A percentile compares a stretch with the other conserved stretches of the same genome.
These are phyloP conservation scores for Vesta saturnalis DNA, from an alignment of 2,888 invertebrate species.

Conservation along the genomic window DNA sequence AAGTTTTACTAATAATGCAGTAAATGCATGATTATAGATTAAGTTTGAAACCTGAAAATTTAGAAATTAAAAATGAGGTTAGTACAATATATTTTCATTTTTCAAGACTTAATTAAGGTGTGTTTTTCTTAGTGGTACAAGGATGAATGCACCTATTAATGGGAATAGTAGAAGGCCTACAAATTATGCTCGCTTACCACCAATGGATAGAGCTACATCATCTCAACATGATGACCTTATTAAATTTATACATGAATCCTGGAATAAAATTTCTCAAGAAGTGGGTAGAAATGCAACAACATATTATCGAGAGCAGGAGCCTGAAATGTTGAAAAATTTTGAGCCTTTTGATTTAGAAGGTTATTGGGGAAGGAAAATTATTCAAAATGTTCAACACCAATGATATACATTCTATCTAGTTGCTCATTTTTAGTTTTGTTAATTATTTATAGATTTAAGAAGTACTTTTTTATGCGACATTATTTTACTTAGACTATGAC, in stretches of 20 bases:
- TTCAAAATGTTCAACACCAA: slow-evolving; percentile 72
- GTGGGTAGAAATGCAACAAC: slow-evolving; percentile 60
- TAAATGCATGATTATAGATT: not conserved
- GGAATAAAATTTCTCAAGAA: slow-evolving; percentile 70
- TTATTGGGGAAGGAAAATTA: slow-evolving; percentile 77
- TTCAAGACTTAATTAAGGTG: not conserved
- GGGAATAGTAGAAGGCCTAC: slow-evolving; percentile 54
- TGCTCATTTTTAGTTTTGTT: slow-evolving; percentile 2
- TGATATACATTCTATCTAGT: slow-evolving; percentile 59
- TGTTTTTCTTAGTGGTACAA: slow-evolving; percentile 53
- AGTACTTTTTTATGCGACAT: not conserved
- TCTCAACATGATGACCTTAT: slow-evolving; percentile 81
- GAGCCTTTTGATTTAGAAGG: slow-evolving; percentile 82
- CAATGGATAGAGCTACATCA: slow-evolving; percentile 45
- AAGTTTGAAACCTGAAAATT: not conserved
- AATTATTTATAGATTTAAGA: slow-evolving; percentile 3
- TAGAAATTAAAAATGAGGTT: not conserved
- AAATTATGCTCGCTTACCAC: slow-evolving; percentile 51
- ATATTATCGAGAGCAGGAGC: slow-evolving; percentile 72
- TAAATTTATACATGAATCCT: slow-evolving; percentile 81
- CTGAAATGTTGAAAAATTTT: slow-evolving; percentile 72
- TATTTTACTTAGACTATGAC: no score
- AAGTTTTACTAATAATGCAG: not conserved
- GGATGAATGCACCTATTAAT: slow-evolving; percentile 59
- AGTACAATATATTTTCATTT: not conserved